Evolutionary conservation across 2,797 vertebrate genomes (phyloP).

Genomic region (Lophotriccus pileatus): DNA sequence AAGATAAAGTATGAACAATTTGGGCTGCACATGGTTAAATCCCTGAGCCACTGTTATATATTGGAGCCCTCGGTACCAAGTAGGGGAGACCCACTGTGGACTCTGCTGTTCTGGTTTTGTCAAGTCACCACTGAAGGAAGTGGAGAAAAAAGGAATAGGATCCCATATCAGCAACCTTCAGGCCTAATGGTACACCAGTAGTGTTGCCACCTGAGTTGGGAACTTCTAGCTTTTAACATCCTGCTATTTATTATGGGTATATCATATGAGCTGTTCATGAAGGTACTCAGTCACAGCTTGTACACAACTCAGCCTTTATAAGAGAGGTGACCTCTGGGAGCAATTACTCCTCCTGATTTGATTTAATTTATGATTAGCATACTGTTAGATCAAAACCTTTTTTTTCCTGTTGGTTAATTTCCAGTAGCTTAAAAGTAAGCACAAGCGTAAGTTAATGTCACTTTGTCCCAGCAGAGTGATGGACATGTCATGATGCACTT

Average conservation of each 20-base stretch:
- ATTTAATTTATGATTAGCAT: not conserved
- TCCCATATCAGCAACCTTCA: not conserved
- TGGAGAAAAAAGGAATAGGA: not conserved
- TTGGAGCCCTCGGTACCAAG: not conserved
- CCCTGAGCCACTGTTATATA: not conserved
- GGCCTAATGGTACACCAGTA: not conserved
- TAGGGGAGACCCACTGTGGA: too few species aligned
- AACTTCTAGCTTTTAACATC: not conserved
- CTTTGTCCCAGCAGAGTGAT: not conserved
- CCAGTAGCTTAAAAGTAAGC: not conserved
- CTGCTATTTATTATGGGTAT: not conserved
- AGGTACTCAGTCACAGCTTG: not conserved
- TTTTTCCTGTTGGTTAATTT: not conserved
- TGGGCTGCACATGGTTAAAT: not conserved
- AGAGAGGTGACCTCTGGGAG: too few species aligned
- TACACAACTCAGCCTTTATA: too few species aligned
- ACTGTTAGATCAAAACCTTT: not conserved
- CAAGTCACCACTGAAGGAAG: not conserved
- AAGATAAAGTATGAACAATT: not conserved
- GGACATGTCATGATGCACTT: not conserved
- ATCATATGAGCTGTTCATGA: not conserved
- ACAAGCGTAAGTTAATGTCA: not conserved
- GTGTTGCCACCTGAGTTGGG: not conserved
- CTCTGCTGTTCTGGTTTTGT: not conserved
- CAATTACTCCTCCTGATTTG: not conserved